Evolutionary conservation across 2,113 vertebrate species (phyloP).

Genomic region (Tiliqua scincoides): DNA sequence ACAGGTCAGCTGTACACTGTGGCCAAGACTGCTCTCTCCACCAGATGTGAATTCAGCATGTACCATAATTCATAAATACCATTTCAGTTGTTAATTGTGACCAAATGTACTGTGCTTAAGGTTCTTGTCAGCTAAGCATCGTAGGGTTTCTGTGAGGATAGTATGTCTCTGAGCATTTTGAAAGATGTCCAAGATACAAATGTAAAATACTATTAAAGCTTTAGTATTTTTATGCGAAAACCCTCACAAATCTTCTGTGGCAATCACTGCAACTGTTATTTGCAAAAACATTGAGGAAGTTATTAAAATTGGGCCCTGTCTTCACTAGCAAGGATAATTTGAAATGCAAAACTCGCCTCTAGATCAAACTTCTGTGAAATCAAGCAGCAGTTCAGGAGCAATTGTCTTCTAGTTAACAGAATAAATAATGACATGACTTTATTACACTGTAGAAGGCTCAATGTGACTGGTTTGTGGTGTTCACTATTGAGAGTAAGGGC

Average conservation of each 20-base stretch:
- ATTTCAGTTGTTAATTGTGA: not conserved
- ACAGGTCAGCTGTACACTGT: constrained; percentile 73
- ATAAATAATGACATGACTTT: not conserved
- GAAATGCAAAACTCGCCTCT: not conserved
- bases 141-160: not conserved
- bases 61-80: not conserved
- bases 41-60: not conserved
- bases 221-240: not conserved
- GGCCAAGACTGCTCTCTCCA: not conserved
- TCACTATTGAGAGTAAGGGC: not conserved
- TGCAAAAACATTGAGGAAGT: not conserved
- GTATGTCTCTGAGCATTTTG: not conserved
- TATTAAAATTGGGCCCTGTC: not conserved
- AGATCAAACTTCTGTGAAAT: not conserved
- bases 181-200: not conserved
- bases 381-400: not conserved
- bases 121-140: not conserved
- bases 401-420: not conserved
- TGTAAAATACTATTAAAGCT: not conserved
- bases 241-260: not conserved
- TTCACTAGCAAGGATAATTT: not conserved
- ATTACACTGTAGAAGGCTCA: not conserved
- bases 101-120: not conserved
- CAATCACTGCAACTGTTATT: not conserved
- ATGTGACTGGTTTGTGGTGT: not conserved